Evolutionary conservation across 2,797 vertebrate genomes (phyloP), one percentile per base, ranked within the genome.

Genomic region (Leptatherina wallacei): DNA sequence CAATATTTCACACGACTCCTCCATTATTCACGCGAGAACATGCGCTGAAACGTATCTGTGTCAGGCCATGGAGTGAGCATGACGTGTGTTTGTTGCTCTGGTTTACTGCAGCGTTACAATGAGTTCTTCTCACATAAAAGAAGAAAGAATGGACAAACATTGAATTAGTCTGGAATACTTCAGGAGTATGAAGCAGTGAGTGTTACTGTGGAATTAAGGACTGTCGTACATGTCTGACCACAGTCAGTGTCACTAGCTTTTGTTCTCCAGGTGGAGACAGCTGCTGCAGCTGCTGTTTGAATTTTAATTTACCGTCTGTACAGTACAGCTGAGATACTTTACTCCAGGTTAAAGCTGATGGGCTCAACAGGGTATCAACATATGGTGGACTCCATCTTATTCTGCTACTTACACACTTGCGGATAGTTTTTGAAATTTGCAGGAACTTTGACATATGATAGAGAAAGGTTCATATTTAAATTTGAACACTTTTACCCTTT

Each of bases 1-100:
- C 83, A 92, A 92, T 93, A 90, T 92, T 94, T 92, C 80, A 93
- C 83, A 75, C 61, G 49, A 58, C 83, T 90, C 81, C 49, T 94
- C 61, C 78, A 93, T 94, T 91, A 93, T 92, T 93, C 83, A 93
- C 80, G 75, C 2, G 59, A 70, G 76, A 89, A 91, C 90, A 91
- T 88, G 87, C 70, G 70, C 85, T 90, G 65, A 84, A 88, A 85
- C 73, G 58, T 88, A 93, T 91, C 89, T 93, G 89, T 93, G 92
- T 91, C 90, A 90, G 83, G 80, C 73, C 83, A 72, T 55, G 75
- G 73, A 78, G 78, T 69, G 75, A 73, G 75, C 62, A 35, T 73
- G 71, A 77, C 52, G 55, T 56, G 56, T 38, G 68, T 75, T 22
- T 78, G 61, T 68, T 61, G 69, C 40, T 77, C 56, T 42, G 71